Percentiles rank a stretch among this genome's conserved stretches.
Evolutionary conservation across 2,113 vertebrate genomes (phyloP).

Genomic region (Tyto alba): DNA sequence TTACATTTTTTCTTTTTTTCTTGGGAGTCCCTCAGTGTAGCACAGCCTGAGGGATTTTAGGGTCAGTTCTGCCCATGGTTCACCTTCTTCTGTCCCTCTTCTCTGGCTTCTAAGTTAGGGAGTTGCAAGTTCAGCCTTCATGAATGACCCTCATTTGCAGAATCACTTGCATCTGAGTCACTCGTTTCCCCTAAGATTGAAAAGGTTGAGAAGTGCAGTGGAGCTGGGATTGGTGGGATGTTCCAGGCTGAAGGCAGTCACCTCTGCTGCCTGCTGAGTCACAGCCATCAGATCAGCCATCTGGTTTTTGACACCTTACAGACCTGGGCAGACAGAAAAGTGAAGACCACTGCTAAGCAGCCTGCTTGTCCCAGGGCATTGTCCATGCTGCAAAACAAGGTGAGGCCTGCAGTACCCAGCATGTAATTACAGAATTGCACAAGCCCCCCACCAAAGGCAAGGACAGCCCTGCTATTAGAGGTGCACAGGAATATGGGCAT

Average conservation of each 20-base stretch:
- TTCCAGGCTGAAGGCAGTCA: neutral
- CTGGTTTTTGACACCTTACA: neutral
- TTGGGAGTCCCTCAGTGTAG: neutral
- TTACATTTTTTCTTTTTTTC: neutral
- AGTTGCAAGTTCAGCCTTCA: neutral
- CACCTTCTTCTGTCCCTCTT: neutral
- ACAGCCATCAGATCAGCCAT: neutral
- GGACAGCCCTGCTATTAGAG: neutral
- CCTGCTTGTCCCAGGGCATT: neutral
- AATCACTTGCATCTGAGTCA: neutral
- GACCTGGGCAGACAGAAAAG: neutral
- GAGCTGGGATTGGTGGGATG: neutral
- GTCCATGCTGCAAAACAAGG: neutral
- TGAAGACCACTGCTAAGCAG: neutral
- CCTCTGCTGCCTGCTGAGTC: neutral
- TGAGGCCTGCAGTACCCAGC: neutral
- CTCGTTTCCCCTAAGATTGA: neutral
- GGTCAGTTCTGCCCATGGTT: neutral
- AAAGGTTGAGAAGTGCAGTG: neutral
- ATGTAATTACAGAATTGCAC: neutral
- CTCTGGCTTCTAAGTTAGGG: neutral
- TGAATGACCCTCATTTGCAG: neutral
- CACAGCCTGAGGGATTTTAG: neutral
- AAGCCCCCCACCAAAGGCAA: neutral
- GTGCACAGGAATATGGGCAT: neutral